Conservation (phyloP, 2,888 invertebrate species). For the Caenorhabditis sp. region DNA sequence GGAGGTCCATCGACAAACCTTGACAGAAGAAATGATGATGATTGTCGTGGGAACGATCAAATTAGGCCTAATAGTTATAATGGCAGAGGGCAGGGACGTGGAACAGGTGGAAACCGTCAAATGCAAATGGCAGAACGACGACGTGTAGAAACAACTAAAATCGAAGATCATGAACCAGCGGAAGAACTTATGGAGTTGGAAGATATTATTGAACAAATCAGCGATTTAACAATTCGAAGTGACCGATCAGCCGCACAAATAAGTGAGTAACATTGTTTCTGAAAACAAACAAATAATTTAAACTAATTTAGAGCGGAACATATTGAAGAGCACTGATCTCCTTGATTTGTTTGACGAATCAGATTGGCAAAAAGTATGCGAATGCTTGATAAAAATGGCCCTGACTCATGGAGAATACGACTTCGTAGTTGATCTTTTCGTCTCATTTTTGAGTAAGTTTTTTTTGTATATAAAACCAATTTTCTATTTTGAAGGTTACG, state of each 20-base stretch:
- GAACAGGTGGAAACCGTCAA: neutral
- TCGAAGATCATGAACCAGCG: neutral
- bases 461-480: neutral
- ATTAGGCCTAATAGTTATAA: neutral
- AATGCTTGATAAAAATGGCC: slow-evolving; percentile 31
- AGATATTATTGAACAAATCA: slow-evolving; percentile 43
- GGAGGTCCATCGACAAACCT: neutral
- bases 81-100: neutral
- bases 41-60: neutral
- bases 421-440: slow-evolving; percentile 44
- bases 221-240: slow-evolving; percentile 34
- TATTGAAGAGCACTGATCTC: slow-evolving; percentile 22
- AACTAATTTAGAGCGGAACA: slow-evolving; percentile 42
- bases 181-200: slow-evolving; percentile 38
- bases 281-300: neutral
- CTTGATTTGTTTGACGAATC: slow-evolving; percentile 41
- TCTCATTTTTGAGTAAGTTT: slow-evolving; percentile 40
- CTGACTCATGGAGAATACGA: slow-evolving; percentile 44
- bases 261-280: too few species aligned
- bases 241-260: slow-evolving; percentile 50
- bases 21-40: slow-evolving; percentile 4
- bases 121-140: neutral
- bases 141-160: neutral
- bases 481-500: slow-evolving; percentile 25
- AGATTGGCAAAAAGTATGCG: slow-evolving; percentile 41